These are phyloP conservation scores for Drosophila seguyi DNA, from an alignment of 1,140 invertebrate genomes.

Conservation along the genomic window DNA sequence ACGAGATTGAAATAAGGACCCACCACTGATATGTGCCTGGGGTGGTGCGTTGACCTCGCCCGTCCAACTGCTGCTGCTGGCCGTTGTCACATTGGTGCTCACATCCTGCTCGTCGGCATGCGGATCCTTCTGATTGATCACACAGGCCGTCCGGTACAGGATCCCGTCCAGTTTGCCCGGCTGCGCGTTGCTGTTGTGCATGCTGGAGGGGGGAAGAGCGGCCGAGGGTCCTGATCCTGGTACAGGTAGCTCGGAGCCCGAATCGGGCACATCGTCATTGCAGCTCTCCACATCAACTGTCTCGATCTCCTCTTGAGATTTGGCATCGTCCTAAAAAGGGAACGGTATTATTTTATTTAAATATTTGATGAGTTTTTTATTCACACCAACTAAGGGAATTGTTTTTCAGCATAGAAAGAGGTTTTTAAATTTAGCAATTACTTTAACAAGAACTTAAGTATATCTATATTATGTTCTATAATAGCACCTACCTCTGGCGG, in stretches of 20 bases:
- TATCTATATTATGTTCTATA: no score
- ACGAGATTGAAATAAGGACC: slow-evolving; percentile 16
- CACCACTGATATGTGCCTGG: slow-evolving; percentile 83
- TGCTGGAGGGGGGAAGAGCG: slow-evolving; percentile 44
- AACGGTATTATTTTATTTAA: not conserved
- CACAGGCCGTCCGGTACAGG: slow-evolving; percentile 79
- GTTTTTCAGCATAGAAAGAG: no score
- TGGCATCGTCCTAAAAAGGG: slow-evolving; percentile 60
- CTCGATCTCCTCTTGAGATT: slow-evolving; percentile 86
- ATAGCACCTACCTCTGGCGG: slow-evolving; percentile 91
- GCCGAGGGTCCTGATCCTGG: slow-evolving; percentile 14
- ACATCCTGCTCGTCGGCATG: slow-evolving; percentile 65
- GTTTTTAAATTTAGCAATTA: no score
- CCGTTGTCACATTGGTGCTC: slow-evolving; percentile 71
- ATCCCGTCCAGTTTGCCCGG: slow-evolving; percentile 83
- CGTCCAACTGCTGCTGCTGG: slow-evolving; percentile 72
- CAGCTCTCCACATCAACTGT: slow-evolving; percentile 86
- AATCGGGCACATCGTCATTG: slow-evolving; percentile 83
- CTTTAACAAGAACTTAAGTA: no score
- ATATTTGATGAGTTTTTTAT: no score
- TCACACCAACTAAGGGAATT: no score
- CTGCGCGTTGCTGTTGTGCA: slow-evolving; percentile 78
- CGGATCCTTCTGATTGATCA: slow-evolving; percentile 77
- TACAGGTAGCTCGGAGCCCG: slow-evolving; percentile 67
- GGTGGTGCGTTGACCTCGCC: slow-evolving; percentile 55